Percentiles rank a stretch among this genome's conserved stretches.
Evolutionary conservation across 1,140 invertebrate genomes (phyloP).

Genomic region (Heliconius congener): DNA sequence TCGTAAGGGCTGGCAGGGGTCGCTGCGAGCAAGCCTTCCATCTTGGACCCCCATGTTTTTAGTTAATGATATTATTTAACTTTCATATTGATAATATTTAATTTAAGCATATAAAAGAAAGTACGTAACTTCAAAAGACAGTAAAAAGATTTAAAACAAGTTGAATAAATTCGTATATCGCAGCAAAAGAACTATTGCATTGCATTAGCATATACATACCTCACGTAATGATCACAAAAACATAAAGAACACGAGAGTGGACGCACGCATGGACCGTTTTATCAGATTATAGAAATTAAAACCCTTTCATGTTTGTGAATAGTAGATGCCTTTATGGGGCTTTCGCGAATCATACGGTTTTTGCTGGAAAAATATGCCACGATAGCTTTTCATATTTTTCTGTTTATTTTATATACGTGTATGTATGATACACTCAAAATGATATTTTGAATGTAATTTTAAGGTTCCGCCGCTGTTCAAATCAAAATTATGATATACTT

Average conservation of each 20-base stretch:
- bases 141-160: no score
- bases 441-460: background rate
- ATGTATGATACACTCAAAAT: background rate
- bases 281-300: slow-evolving; percentile 39
- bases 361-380: slow-evolving; percentile 29
- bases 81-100: no score
- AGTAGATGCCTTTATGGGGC: slow-evolving; percentile 32
- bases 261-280: slow-evolving; percentile 28
- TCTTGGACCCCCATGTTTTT: no score
- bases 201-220: background rate
- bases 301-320: slow-evolving; percentile 36
- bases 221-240: slow-evolving; percentile 17
- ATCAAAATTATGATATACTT: background rate
- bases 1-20: no score
- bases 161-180: background rate
- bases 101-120: no score
- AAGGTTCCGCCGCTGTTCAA: background rate
- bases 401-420: slow-evolving; percentile 12
- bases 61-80: no score
- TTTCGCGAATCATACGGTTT: slow-evolving; percentile 25
- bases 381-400: slow-evolving; percentile 19
- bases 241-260: slow-evolving; percentile 28
- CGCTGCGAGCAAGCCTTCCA: no score
- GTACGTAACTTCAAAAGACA: no score
- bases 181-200: slow-evolving; percentile 2